phyloP scores from a whole-genome alignment of 2,113 vertebrate genomes.

The Himantopus leucocephalus region DNA sequence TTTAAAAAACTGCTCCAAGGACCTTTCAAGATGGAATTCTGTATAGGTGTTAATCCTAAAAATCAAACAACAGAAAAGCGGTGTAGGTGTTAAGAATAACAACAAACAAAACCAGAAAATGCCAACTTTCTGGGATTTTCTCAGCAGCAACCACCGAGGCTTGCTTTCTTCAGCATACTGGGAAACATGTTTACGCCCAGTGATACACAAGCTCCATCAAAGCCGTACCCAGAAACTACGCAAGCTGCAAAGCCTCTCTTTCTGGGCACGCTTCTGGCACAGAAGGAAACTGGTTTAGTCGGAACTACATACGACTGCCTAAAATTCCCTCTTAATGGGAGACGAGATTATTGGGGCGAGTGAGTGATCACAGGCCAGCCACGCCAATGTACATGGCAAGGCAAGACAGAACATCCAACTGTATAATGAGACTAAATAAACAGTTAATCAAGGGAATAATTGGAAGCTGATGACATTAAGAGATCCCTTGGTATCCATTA shows the following conservation, averaged over 20 bases:
- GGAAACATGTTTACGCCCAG: not conserved
- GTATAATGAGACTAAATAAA: conserved; percentile 45
- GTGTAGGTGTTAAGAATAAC: not conserved
- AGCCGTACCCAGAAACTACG: not conserved
- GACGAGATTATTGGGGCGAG: not conserved
- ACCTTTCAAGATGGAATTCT: not conserved
- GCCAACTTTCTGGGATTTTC: not conserved
- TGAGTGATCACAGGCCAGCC: not conserved
- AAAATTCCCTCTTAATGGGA: not conserved
- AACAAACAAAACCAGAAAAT: not conserved
- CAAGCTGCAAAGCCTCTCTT: not conserved
- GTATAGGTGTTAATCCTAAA: not conserved
- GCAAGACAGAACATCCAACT: not conserved
- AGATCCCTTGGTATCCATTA: conserved; percentile 47
- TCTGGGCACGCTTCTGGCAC: not conserved
- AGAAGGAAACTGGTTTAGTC: not conserved
- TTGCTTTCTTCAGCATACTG: not conserved
- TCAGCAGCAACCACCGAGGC: not conserved
- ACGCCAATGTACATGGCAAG: not conserved
- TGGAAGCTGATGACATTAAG: conserved; percentile 59
- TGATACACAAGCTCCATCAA: not conserved
- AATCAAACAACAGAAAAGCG: not conserved
- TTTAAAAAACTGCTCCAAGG: not conserved
- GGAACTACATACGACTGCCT: not conserved
- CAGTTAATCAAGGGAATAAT: conserved; percentile 52